Evolutionary conservation across 2,797 vertebrate species (phyloP).

Genomic region (Anabas testudineus): DNA sequence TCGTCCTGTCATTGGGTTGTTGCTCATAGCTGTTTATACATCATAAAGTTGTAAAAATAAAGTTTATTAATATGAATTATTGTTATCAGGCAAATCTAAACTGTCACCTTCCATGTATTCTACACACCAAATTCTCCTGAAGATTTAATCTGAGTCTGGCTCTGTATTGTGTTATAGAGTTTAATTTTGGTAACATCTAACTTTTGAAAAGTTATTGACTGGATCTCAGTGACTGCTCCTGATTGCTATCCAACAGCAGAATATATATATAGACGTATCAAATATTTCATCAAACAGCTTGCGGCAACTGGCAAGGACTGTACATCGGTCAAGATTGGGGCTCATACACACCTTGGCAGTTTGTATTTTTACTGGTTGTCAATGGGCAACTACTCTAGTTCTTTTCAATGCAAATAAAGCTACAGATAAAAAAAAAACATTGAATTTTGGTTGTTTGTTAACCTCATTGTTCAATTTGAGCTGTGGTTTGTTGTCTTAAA

Average conservation of each 20-base stretch:
- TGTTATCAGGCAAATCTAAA: background rate
- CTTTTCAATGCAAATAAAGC: conserved; percentile 68
- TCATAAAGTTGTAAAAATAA: background rate
- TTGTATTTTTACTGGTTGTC: conserved; percentile 18
- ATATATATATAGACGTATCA: no score
- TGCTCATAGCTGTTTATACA: background rate
- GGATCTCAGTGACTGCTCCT: conserved; percentile 11
- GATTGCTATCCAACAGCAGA: conserved; percentile 18
- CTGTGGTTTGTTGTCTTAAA: no score
- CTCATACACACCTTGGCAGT: background rate
- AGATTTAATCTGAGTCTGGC: conserved; percentile 10
- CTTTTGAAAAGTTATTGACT: conserved; percentile 8
- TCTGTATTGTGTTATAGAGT: conserved; percentile 5
- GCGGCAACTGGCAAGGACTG: conserved; percentile 27
- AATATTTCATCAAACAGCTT: conserved; percentile 20
- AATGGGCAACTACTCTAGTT: conserved; percentile 59
- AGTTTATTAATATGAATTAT: background rate
- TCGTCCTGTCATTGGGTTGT: background rate
- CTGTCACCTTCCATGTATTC: no score
- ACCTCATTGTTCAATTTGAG: no score
- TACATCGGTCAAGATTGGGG: conserved; percentile 34
- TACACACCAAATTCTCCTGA: background rate
- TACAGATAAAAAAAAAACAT: no score
- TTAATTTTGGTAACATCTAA: background rate
- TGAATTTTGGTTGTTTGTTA: conserved; percentile 2